Evolutionary conservation across 2,888 invertebrate genomes (phyloP), one percentile per base, ranked within the genome.

Genomic region (Leptopilina drosophilae): DNA sequence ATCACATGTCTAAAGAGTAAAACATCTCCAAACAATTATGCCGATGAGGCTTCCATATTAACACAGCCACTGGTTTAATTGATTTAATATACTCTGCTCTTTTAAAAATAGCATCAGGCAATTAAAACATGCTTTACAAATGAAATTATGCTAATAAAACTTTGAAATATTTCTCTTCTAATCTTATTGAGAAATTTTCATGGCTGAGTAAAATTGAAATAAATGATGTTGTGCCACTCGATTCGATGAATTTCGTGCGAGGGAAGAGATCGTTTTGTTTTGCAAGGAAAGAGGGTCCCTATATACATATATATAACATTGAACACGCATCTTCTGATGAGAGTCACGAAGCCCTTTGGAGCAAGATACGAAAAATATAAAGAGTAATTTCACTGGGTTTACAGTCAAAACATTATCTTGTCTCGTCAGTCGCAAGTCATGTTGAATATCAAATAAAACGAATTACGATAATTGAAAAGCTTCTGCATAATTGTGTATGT

Each of bases 181-280:
- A 7, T 42, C 12, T 40, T 56, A 9, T 62, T 62, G 33, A 20
- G 66, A 64, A 79, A 83, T 82, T 79, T 77, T 84, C 77, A 80
- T 6, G 66, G 26, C 49, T 66, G 33, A 11, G 14, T 3, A 81
- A 86, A 89, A 89, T 89, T 88, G 87, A 89, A 87, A 89, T 83
- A 88, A 89, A 89, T 82, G 87, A 87, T 83, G 59, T 40, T 56
- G 40, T 3, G 76, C 26, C 53, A 64, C 80, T 80, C 82, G 78
- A 79, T 82, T 76, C 77, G 80, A 82, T 79, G 77, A 76, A 73
- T 73, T 78, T 49, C 56, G n/a, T 20, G 67, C 78, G 78, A 64
- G 64, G 73, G 67, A 65, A 81, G 81, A 79, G 79, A 81, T 78
- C 67, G 80, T 82, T 80, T 80, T 42, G 42, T 42, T 42, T 42